Evolutionary conservation across 2,888 invertebrate genomes (phyloP).

Genomic region (Campoletis raptor): DNA sequence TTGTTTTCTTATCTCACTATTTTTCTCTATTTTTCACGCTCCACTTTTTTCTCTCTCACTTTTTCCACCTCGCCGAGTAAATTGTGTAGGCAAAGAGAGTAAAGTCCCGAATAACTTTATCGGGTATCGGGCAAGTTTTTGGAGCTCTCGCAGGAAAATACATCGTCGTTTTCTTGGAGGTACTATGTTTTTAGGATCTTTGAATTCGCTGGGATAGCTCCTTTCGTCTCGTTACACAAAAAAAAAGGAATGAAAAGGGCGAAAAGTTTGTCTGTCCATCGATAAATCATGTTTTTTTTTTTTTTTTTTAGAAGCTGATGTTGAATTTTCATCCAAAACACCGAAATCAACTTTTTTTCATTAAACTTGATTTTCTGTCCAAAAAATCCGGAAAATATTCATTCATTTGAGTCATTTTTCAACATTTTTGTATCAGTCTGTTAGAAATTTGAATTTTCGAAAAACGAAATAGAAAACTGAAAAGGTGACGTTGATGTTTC

Average conservation of each 20-base stretch:
- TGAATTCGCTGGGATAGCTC: not conserved
- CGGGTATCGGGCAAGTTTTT: not conserved
- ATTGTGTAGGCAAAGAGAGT: constrained; percentile 1
- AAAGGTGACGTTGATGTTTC: not conserved
- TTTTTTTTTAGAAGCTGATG: not conserved
- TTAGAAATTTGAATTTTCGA: not conserved
- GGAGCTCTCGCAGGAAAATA: not conserved
- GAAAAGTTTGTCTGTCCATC: not conserved
- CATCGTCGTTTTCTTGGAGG: not conserved
- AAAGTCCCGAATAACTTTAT: constrained; percentile 13
- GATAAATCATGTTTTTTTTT: not conserved
- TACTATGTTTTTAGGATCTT: not conserved
- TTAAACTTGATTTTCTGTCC: not conserved
- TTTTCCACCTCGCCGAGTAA: not conserved
- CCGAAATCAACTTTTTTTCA: not conserved
- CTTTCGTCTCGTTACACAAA: not conserved
- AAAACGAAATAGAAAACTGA: not conserved
- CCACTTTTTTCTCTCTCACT: not conserved
- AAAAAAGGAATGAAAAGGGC: not conserved
- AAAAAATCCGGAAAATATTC: not conserved
- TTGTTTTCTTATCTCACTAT: constrained; percentile 1
- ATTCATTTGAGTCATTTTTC: not conserved
- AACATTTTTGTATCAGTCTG: not conserved
- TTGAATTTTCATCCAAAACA: not conserved
- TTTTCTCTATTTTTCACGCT: not conserved